phyloP scores from a whole-genome alignment of 2,797 vertebrate species.

The Cynodonichthys magdalenae region DNA sequence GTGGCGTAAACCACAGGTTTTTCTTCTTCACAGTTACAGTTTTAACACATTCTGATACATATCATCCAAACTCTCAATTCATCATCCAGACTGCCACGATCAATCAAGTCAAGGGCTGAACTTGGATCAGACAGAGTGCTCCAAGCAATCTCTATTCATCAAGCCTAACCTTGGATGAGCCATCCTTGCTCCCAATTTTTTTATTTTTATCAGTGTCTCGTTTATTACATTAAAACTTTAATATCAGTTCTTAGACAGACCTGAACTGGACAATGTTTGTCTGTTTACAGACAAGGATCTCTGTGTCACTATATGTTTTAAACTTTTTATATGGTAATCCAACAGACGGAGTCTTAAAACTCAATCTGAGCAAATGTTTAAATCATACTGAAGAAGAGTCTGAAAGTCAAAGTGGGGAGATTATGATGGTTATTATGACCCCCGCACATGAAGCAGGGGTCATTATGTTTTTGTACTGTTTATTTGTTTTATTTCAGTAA shows the following conservation, averaged over 20 bases:
- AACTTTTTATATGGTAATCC: conserved; percentile 14
- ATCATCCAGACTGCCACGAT: conserved; percentile 36
- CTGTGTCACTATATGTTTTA: conserved; percentile 18
- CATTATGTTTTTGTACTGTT: no score
- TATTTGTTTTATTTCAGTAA: no score
- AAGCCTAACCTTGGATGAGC: conserved; percentile 30
- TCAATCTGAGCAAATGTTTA: not conserved
- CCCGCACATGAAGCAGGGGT: no score
- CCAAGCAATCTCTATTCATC: conserved; percentile 51
- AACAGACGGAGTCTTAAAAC: conserved; percentile 14
- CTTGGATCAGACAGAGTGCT: conserved; percentile 38
- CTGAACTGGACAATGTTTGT: conserved; percentile 2
- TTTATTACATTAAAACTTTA: conserved; percentile 22
- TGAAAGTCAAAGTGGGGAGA: no score
- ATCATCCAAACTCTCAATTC: conserved; percentile 38
- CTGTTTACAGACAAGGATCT: not conserved
- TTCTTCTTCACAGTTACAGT: conserved; percentile 6
- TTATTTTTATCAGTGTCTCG: conserved; percentile 7
- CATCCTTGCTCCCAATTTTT: conserved; percentile 1
- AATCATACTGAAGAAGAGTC: no score
- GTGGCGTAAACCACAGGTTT: not conserved
- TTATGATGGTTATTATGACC: no score
- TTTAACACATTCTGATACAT: conserved; percentile 20
- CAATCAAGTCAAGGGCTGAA: conserved; percentile 44
- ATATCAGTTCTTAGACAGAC: conserved; percentile 9